Evolutionary conservation across 2,797 vertebrate species (phyloP).

Genomic region (Microctenopoma steveboyesi): DNA sequence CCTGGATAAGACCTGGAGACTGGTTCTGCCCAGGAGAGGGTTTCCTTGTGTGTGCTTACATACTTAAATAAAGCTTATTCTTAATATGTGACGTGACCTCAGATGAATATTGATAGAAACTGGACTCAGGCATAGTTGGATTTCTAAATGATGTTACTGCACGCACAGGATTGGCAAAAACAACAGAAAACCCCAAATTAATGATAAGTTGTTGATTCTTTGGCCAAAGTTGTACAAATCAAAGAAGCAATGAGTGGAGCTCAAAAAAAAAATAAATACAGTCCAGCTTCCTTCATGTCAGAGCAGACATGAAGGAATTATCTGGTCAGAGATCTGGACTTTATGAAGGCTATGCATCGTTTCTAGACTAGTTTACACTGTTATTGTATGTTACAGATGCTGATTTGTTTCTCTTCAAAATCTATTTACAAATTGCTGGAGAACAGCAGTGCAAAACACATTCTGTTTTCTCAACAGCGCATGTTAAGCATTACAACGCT

Average conservation of each 20-base stretch:
- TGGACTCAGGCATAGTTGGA: constrained; percentile 14
- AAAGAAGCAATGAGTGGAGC: too few relatives aligned
- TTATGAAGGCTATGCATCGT: background rate
- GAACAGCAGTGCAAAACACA: background rate
- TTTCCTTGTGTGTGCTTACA: too few relatives aligned
- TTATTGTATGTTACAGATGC: background rate
- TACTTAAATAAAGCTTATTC: too few relatives aligned
- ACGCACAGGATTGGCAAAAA: background rate
- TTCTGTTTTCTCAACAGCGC: background rate
- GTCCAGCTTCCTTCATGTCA: too few relatives aligned
- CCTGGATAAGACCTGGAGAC: background rate
- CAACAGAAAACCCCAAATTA: background rate
- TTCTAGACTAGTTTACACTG: background rate
- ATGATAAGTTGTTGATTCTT: background rate
- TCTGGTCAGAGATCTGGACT: background rate
- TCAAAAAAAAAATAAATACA: background rate
- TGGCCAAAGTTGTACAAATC: background rate
- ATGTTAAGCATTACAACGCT: background rate
- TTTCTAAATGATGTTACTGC: background rate
- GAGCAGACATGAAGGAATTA: too few relatives aligned
- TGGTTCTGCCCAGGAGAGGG: too few relatives aligned
- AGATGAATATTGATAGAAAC: constrained; percentile 34
- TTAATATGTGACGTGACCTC: too few relatives aligned
- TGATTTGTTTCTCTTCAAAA: background rate
- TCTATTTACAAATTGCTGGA: background rate